These are phyloP conservation scores for Apotomis capreana DNA, from an alignment of 2,888 invertebrate genomes.

Conservation along the genomic window DNA sequence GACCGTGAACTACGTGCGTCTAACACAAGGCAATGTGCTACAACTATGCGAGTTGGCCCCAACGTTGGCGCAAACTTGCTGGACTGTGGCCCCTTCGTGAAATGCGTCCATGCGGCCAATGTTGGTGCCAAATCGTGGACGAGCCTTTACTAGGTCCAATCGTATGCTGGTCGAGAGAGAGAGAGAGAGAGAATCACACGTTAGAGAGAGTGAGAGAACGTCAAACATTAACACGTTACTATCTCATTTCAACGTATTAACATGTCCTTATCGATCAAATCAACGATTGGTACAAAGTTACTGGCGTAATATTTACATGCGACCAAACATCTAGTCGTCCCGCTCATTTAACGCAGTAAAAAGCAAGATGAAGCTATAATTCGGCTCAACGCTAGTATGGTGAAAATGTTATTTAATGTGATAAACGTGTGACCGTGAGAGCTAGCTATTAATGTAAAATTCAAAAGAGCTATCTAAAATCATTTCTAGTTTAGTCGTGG, in stretches of 20 bases:
- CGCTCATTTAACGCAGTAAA: slow-evolving; percentile 4
- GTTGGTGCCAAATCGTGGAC: slow-evolving; percentile 18
- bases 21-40: slow-evolving; percentile 35
- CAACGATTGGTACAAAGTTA: neutral
- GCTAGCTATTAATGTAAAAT: slow-evolving; percentile 15
- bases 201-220: neutral
- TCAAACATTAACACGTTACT: neutral
- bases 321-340: slow-evolving; percentile 13
- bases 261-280: neutral
- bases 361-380: neutral
- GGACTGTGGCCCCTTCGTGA: slow-evolving; percentile 33
- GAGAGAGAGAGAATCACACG: neutral
- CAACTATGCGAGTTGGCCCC: slow-evolving; percentile 29
- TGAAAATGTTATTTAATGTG: neutral
- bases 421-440: neutral
- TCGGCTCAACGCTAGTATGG: neutral
- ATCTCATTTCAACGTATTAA: neutral
- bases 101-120: slow-evolving; percentile 25
- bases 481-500: slow-evolving; percentile 16
- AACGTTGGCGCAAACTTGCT: slow-evolving; percentile 23
- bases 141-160: neutral
- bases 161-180: neutral
- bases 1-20: slow-evolving; percentile 38
- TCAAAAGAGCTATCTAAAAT: slow-evolving; percentile 29
- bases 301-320: slow-evolving; percentile 1